A percentile compares a stretch with the other conserved stretches of the same genome.
These are phyloP conservation scores for Aporophyla nigra DNA, from an alignment of 2,888 invertebrate genomes.

Conservation along the genomic window DNA sequence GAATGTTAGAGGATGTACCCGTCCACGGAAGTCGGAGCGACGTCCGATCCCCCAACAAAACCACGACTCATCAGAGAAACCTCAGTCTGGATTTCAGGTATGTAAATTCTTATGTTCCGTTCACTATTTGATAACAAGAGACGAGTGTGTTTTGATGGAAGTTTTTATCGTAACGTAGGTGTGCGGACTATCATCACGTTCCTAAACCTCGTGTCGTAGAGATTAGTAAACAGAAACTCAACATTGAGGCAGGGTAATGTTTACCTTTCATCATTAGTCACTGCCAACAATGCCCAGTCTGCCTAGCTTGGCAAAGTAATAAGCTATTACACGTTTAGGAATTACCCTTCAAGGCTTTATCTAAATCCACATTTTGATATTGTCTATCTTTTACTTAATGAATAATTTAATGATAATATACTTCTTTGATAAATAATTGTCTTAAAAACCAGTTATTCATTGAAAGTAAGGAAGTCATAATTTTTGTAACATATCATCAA, in stretches of 20 bases:
- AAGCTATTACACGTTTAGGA: neutral
- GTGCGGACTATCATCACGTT: slow-evolving; percentile 22
- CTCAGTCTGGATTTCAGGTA: slow-evolving; percentile 97
- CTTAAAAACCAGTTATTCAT: neutral
- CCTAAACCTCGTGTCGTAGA: slow-evolving; percentile 7
- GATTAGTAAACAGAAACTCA: slow-evolving; percentile 42
- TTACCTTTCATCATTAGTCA: slow-evolving; percentile 39
- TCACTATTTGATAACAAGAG: slow-evolving; percentile 51
- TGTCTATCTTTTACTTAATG: neutral
- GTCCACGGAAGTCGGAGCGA: slow-evolving; percentile 88
- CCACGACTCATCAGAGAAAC: slow-evolving; percentile 95
- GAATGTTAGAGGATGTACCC: slow-evolving; percentile 91
- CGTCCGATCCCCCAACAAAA: slow-evolving; percentile 81
- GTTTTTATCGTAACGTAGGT: slow-evolving; percentile 1
- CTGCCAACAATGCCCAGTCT: neutral
- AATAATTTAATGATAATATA: neutral
- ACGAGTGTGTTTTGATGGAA: slow-evolving; percentile 22
- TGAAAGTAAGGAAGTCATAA: neutral
- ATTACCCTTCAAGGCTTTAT: neutral
- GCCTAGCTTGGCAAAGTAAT: neutral
- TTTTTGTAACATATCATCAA: neutral
- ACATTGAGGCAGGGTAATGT: slow-evolving; percentile 26
- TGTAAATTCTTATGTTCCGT: slow-evolving; percentile 62
- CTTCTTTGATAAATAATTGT: neutral
- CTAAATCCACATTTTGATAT: slow-evolving; percentile 7